Evolutionary conservation across 1,140 invertebrate genomes (phyloP).

Genomic region (Papilio polyxenes): DNA sequence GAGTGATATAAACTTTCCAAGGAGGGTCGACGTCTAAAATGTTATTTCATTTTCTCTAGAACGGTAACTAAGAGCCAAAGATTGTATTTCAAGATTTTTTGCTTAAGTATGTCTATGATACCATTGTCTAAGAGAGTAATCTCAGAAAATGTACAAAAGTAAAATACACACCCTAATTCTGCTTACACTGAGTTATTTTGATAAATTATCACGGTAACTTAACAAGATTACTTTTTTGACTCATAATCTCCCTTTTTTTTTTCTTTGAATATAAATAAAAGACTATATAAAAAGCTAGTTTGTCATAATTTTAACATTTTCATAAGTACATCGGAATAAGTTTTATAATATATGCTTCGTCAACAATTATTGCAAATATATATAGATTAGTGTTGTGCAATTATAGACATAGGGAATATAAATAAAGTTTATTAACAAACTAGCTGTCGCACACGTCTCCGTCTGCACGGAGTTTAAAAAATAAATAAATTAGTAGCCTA

Average conservation of each 20-base stretch:
- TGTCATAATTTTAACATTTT: too few relatives aligned
- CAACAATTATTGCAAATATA: too few relatives aligned
- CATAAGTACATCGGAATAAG: too few relatives aligned
- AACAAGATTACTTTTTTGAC: background rate
- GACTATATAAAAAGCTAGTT: too few relatives aligned
- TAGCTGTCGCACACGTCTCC: too few relatives aligned
- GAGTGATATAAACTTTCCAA: too few relatives aligned
- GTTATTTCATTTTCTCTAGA: constrained; percentile 10
- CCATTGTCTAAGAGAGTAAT: background rate
- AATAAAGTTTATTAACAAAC: background rate
- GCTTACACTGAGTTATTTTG: background rate
- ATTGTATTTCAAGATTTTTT: constrained; percentile 1
- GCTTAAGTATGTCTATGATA: background rate
- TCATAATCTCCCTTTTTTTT: background rate
- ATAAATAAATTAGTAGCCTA: too few relatives aligned
- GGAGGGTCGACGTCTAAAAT: background rate
- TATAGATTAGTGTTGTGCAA: too few relatives aligned
- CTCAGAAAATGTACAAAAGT: background rate
- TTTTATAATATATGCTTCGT: too few relatives aligned
- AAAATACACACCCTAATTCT: background rate
- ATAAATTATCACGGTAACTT: background rate
- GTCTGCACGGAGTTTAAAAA: too few relatives aligned
- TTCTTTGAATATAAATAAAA: too few relatives aligned
- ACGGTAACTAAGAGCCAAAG: background rate
- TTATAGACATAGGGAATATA: background rate